These are phyloP conservation scores for Brachionus asplanchnoidis DNA, from an alignment of 1,140 invertebrate species.

Conservation along the genomic window DNA sequence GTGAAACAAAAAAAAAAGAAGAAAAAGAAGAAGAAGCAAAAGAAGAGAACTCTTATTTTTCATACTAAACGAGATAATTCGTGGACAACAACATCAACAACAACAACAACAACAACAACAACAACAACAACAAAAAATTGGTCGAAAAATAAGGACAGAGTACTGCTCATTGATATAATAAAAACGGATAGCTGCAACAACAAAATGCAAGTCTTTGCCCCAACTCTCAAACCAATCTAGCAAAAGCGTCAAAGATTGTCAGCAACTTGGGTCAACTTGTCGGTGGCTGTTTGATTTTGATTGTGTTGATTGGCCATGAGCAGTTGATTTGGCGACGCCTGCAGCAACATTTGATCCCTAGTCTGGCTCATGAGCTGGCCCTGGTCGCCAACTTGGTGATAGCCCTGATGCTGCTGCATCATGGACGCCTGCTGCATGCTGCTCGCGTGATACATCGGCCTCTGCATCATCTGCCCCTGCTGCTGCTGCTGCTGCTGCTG, in stretches of 20 bases:
- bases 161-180: neutral
- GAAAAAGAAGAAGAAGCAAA: too few species aligned
- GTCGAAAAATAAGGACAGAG: neutral
- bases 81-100: neutral
- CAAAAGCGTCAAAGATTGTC: conserved; percentile 8
- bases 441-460: neutral
- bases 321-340: conserved; percentile 16
- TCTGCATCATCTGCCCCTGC: neutral
- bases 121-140: neutral
- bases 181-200: neutral
- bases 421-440: neutral
- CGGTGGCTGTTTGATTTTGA: conserved; percentile 27
- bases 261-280: conserved; percentile 26
- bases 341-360: conserved; percentile 36
- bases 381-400: conserved; percentile 17
- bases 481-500: neutral
- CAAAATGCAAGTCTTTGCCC: neutral
- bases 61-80: neutral
- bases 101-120: too few species aligned
- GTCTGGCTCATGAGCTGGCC: conserved; percentile 3
- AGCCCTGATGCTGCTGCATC: conserved; percentile 7
- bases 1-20: neutral
- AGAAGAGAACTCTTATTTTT: neutral
- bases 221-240: neutral
- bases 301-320: conserved; percentile 10